phyloP scores from a whole-genome alignment of 1,140 invertebrate species.

The Gryllus bimaculatus region DNA sequence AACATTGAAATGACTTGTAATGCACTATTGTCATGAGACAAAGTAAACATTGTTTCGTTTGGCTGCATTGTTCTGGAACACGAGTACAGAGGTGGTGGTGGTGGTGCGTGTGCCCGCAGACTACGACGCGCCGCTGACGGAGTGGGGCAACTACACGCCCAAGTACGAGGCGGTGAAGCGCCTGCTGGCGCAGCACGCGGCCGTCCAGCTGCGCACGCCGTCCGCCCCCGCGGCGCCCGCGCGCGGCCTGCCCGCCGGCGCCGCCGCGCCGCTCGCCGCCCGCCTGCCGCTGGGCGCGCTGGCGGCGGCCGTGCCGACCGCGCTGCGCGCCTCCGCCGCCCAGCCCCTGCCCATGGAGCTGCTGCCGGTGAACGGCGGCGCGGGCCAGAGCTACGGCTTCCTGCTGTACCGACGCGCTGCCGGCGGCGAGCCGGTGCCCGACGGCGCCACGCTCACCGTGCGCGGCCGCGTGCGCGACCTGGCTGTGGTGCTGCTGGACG shows the following conservation, averaged over 20 bases:
- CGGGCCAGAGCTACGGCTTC: conserved; percentile 48
- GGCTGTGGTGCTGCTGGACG: conserved; percentile 40
- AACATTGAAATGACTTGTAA: too few relatives aligned
- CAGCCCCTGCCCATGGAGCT: neutral
- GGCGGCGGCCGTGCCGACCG: neutral
- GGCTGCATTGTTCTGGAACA: too few relatives aligned
- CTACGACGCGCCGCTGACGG: conserved; percentile 42
- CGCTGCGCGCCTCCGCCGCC: too few relatives aligned
- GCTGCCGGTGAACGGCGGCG: conserved; percentile 27
- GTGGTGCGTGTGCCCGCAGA: conserved; percentile 26
- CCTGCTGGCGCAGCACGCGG: neutral
- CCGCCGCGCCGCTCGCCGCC: neutral
- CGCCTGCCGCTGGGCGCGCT: neutral
- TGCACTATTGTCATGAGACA: too few relatives aligned
- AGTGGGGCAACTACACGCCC: conserved; percentile 40
- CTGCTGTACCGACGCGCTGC: conserved; percentile 40
- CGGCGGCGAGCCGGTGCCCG: conserved; percentile 25
- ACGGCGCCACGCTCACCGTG: conserved; percentile 31
- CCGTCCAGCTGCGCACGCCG: neutral
- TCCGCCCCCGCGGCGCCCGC: too few relatives aligned
- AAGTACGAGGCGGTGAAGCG: conserved; percentile 32
- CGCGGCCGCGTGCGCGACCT: conserved; percentile 42
- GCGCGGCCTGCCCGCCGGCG: too few relatives aligned
- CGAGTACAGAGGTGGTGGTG: too few relatives aligned
- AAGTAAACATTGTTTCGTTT: too few relatives aligned